Percentiles rank a stretch among this genome's conserved stretches.
phyloP scores from a whole-genome alignment of 23 tunicate genomes.

The Styela plicata region DNA sequence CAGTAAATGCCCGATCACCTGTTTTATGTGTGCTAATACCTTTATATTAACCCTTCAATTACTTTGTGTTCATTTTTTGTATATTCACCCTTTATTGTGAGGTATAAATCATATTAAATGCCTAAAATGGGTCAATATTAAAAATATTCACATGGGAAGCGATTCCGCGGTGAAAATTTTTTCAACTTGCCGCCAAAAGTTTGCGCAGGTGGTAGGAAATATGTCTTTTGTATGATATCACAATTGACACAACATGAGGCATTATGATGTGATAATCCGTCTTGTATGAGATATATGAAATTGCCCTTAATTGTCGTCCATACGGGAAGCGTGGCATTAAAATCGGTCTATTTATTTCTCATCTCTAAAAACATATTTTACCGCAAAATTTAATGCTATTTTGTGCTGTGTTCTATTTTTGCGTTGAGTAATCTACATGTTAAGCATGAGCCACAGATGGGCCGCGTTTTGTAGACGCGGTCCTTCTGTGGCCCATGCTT shows the following conservation, averaged over 20 bases:
- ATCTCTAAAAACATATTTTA: no score
- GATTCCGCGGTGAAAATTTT: background rate
- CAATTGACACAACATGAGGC: background rate
- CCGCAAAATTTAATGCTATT: no score
- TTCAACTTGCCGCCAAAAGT: background rate
- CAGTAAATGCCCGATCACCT: background rate
- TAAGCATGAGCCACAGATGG: no score
- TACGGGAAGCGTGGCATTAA: background rate
- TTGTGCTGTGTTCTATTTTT: no score
- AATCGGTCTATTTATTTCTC: background rate
- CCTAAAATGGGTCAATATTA: background rate
- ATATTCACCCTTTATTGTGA: no score
- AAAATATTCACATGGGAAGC: background rate
- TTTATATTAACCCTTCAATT: background rate
- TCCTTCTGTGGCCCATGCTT: no score
- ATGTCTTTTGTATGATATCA: background rate
- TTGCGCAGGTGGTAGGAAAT: background rate
- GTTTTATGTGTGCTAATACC: background rate
- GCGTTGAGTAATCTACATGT: no score
- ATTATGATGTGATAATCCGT: background rate
- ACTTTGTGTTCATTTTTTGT: background rate
- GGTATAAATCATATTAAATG: background rate
- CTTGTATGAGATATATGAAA: background rate
- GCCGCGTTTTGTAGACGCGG: no score
- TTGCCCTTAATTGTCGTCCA: background rate